phyloP scores from a whole-genome alignment of 2,113 vertebrate genomes.

The Heterochromis multidens region DNA sequence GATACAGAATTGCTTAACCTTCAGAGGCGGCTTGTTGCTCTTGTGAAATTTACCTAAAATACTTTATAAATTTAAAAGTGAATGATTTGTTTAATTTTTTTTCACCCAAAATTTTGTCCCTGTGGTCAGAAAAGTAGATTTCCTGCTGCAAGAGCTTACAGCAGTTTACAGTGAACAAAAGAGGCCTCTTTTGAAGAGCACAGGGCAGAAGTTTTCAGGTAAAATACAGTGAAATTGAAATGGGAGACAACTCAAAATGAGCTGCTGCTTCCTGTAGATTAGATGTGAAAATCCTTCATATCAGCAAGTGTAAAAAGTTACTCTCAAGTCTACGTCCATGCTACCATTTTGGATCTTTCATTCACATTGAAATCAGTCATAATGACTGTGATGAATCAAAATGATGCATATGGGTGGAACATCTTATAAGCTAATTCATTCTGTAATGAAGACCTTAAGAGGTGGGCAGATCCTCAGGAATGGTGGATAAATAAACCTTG shows the following conservation, averaged over 20 bases:
- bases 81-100: not conserved
- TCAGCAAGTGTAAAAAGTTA: not conserved
- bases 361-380: not conserved
- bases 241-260: not conserved
- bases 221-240: not conserved
- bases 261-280: not conserved
- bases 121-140: not conserved
- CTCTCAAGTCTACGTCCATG: not conserved
- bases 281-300: not conserved
- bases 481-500: not conserved
- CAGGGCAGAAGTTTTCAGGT: not conserved
- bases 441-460: not conserved
- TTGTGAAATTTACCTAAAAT: not conserved
- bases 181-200: not conserved
- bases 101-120: not conserved
- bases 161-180: not conserved
- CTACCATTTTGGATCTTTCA: not conserved
- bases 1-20: conserved; percentile 16
- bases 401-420: not conserved
- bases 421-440: not conserved
- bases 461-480: not conserved
- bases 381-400: not conserved
- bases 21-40: not conserved
- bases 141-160: not conserved
- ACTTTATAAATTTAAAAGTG: not conserved